Evolutionary conservation across 2,888 invertebrate genomes (phyloP), one percentile per base, ranked within the genome.

Genomic region (Ectropis crepuscularia): DNA sequence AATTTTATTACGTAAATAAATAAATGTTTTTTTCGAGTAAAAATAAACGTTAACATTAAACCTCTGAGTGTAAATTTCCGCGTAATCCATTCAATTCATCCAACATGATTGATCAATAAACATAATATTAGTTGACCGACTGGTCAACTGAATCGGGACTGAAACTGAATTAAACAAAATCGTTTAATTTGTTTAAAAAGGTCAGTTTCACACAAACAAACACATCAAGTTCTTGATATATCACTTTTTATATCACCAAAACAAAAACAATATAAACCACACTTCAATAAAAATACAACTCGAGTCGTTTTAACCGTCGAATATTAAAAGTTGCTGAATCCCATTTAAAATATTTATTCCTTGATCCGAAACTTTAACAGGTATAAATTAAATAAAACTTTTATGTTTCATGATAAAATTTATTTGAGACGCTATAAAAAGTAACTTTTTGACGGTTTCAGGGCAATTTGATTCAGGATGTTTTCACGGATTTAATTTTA

Each of bases 311-410:
- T 66, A 59, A 68, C 57, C 63, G 64, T 47, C 59, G 55, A 48
- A 70, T 66, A 68, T 68, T 67, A 66, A 61, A 70, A 68, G 62
- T 67, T 68, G 12, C 42, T 16, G 57, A 53, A 53, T 39, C 42
- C 66, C 66, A 63, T 67, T 66, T 61, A 63, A 47, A 67, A 57
- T 70, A 57, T 67, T 68, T 65, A 62, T 70, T 54, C 59, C 53
- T 47, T 65, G 57, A 51, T 59, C 55, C 50, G 11, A 60, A 61
- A 61, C 60, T 65, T 46, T 54, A 43, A 55, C 65, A 68, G 68
- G 65, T 70, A 68, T 58, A 64, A 65, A 70, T 68, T 70, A 67
- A 65, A 71, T 69, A 64, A 69, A 71, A 70, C 63, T 68, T 69
- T 70, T 55, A 63, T 58, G 63, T 59, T 63, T 59, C 54, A 55